A percentile compares a stretch with the other conserved stretches of the same genome.
phyloP scores from a whole-genome alignment of 2,797 vertebrate species.

The Setipinna tenuifilis region DNA sequence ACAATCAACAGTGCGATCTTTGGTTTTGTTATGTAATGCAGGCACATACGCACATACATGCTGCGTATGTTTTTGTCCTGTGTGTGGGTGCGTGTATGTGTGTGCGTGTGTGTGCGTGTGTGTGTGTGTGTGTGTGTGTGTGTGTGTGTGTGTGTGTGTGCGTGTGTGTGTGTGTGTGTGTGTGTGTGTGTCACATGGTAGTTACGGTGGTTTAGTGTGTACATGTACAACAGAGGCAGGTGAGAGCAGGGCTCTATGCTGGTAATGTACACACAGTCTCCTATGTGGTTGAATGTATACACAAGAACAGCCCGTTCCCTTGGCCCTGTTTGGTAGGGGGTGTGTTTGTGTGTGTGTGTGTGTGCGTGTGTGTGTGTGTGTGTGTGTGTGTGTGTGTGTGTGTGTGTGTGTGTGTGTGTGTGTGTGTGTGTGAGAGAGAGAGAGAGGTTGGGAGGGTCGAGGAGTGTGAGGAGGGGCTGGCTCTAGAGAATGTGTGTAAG shows the following conservation, averaged over 20 bases:
- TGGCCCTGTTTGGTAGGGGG: background rate
- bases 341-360: conserved; percentile 1
- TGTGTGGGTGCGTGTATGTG: background rate
- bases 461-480: background rate
- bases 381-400: conserved; percentile 7
- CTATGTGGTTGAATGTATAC: too few species aligned
- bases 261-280: conserved; percentile 21
- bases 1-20: background rate
- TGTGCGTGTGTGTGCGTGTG: conserved; percentile 13
- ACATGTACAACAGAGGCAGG: conserved; percentile 1
- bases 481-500: conserved; percentile 13
- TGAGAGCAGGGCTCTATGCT: background rate
- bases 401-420: conserved; percentile 12
- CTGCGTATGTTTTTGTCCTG: background rate
- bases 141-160: conserved; percentile 29
- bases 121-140: conserved; percentile 19
- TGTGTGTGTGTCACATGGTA: conserved; percentile 6
- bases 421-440: background rate
- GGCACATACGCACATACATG: background rate
- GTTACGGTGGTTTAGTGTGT: background rate
- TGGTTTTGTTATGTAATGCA: background rate
- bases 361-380: background rate
- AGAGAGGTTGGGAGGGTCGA: background rate
- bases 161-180: background rate
- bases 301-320: too few species aligned